Conservation (phyloP, 37 sponge, comb jelly and placozoan genomes). For the Chondrilla cf. caribensis region DNA sequence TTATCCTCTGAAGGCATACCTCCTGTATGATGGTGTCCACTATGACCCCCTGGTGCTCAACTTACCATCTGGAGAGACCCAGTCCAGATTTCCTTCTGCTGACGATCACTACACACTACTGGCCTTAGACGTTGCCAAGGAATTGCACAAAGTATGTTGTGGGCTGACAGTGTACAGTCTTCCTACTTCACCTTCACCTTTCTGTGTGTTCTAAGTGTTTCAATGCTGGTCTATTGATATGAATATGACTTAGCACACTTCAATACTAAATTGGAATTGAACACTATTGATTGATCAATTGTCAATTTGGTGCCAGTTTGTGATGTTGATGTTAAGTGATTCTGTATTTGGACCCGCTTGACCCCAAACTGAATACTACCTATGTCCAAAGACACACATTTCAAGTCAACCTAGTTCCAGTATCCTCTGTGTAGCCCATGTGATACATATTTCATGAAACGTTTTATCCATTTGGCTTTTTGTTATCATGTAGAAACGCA, state of each 20-base stretch:
- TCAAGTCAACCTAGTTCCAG: too few species aligned
- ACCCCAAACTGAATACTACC: too few species aligned
- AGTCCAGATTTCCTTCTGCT: constrained; percentile 31
- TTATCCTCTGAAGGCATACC: constrained; percentile 33
- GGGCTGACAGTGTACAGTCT: too few species aligned
- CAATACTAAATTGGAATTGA: not conserved
- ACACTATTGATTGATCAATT: too few species aligned
- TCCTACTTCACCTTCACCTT: not conserved
- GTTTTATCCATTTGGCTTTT: too few species aligned
- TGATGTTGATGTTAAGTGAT: too few species aligned
- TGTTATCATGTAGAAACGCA: constrained; percentile 59
- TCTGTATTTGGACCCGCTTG: too few species aligned
- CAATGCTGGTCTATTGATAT: not conserved
- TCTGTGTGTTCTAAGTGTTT: not conserved
- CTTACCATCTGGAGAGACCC: not conserved
- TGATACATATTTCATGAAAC: too few species aligned
- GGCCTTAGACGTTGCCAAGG: constrained; percentile 63
- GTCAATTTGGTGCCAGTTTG: too few species aligned
- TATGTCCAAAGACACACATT: too few species aligned
- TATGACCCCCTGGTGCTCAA: constrained; percentile 71
- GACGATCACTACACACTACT: constrained; percentile 26
- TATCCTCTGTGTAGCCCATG: too few species aligned
- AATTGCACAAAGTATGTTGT: constrained; percentile 43
- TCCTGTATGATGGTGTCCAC: constrained; percentile 81
- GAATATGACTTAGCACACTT: not conserved